Evolutionary conservation across 2,797 vertebrate species (phyloP), one percentile per base, ranked within the genome.

Genomic region (Parauchenoglanis punctatus): DNA sequence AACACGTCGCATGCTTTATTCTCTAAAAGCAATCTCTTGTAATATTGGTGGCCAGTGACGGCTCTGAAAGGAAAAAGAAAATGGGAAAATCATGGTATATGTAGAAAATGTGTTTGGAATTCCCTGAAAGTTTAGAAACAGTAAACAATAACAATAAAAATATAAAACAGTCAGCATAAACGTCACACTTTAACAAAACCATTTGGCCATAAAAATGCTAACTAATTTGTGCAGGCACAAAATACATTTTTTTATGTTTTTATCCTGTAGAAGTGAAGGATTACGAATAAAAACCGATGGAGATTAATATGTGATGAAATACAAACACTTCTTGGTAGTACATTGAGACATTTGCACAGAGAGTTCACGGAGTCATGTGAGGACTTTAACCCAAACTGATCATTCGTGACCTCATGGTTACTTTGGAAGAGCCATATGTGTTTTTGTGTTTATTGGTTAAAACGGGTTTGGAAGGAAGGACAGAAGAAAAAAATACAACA

Each of bases 371-470:
- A 81, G 35, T 63, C 58, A 46, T 49, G 13, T 49, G 67, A 87
- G 84, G 63, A 54, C 76, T 70, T 87, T 40, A 44, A 67, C 23
- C 70, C 68, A 72, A 80, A 81, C 81, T 23, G 46, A 87, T 85
- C n/a, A 81, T 65, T 65, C 20, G 46, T 88, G 76, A 89, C 88
- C 88, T 91, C 87, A 86, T 25, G 87, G 81, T 85, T 81, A 86
- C 78, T 63, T 15, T 40, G 40, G 82, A 63, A 89, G 72, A 90
- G 87, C 87, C 87, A 89, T 83, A 68, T 75, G 83, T 85, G 70
- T 87, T 59, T 49, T 49, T 88, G 83, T 86, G 40, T 87, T 76
- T 84, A 58, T 70, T 82, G 72, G 84, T 59, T 80, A 73, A 87
- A 59, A 54, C 76, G 82, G 89, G 89, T 88, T 83, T 54, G 81